Percentiles rank a stretch among this genome's conserved stretches.
Evolutionary conservation across 2,113 vertebrate genomes (phyloP).

Genomic region (Isurus oxyrinchus): DNA sequence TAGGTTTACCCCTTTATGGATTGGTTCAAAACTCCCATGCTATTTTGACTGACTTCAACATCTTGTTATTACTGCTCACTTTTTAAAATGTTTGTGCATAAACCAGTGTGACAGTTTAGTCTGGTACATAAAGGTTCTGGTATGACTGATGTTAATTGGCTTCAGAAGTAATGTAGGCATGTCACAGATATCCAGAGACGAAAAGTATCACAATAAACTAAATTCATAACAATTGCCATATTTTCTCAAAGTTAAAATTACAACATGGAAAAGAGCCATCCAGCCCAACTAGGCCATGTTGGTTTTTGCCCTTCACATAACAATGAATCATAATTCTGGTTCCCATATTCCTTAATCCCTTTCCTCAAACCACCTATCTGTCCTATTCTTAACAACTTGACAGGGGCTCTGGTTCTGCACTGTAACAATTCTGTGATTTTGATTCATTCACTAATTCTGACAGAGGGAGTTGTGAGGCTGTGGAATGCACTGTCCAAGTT

Average conservation of each 20-base stretch:
- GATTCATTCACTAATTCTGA: not conserved
- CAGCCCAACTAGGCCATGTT: not conserved
- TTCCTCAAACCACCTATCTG: not conserved
- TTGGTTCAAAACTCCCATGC: not conserved
- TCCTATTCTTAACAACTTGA: not conserved
- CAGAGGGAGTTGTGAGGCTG: not conserved
- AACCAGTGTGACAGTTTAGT: not conserved
- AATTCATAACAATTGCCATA: not conserved
- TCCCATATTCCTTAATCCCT: not conserved
- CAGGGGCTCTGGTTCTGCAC: not conserved
- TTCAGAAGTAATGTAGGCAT: too few species aligned
- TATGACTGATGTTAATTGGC: too few species aligned
- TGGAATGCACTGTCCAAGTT: not conserved
- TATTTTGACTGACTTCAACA: not conserved
- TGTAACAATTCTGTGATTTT: not conserved
- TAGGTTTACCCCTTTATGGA: not conserved
- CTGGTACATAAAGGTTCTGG: not conserved
- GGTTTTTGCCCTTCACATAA: not conserved
- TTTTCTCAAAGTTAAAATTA: not conserved
- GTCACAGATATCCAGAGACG: not conserved
- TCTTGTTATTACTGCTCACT: not conserved
- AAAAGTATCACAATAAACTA: not conserved
- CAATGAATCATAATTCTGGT: not conserved
- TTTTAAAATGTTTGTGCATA: not conserved
- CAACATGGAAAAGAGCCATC: not conserved